phyloP scores from a whole-genome alignment of 1,140 invertebrate genomes.

The Anastatus disparis region DNA sequence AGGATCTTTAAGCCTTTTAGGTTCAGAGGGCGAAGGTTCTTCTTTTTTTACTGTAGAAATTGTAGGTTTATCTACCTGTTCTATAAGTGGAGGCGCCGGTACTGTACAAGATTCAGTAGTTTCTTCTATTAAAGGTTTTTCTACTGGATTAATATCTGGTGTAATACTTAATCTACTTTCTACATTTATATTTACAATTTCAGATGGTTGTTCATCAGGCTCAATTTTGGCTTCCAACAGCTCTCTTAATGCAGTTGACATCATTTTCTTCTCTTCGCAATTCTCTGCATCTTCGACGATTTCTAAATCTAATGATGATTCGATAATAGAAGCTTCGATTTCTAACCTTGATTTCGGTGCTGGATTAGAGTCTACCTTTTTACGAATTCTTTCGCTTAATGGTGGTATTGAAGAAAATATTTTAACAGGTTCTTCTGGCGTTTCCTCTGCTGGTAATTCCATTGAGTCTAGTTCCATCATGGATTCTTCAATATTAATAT shows the following conservation, averaged over 20 bases:
- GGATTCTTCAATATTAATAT: conserved; percentile 47
- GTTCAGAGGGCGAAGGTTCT: conserved; percentile 29
- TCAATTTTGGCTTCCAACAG: conserved; percentile 58
- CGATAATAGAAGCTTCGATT: conserved; percentile 62
- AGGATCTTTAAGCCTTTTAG: conserved; percentile 59
- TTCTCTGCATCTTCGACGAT: conserved; percentile 42
- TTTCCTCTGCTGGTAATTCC: conserved; percentile 32
- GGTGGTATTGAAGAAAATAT: conserved; percentile 60
- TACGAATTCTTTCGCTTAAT: conserved; percentile 62
- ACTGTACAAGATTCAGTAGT: background rate
- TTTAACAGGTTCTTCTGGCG: conserved; percentile 44
- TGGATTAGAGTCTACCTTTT: conserved; percentile 52
- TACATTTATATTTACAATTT: background rate
- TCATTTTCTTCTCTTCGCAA: conserved; percentile 53
- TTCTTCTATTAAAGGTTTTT: conserved; percentile 1
- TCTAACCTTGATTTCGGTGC: conserved; percentile 52
- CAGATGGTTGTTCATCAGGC: conserved; percentile 42
- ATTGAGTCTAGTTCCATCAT: conserved; percentile 49
- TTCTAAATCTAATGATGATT: conserved; percentile 59
- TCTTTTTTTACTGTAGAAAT: conserved; percentile 4
- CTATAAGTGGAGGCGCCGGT: background rate
- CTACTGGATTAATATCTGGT: background rate
- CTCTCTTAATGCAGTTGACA: conserved; percentile 58
- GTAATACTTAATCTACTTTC: background rate
- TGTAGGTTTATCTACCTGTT: background rate